Percentiles rank a stretch among this genome's conserved stretches.
Conservation (phyloP, 2,888 invertebrate species). For the Petrophora chlorosata region DNA sequence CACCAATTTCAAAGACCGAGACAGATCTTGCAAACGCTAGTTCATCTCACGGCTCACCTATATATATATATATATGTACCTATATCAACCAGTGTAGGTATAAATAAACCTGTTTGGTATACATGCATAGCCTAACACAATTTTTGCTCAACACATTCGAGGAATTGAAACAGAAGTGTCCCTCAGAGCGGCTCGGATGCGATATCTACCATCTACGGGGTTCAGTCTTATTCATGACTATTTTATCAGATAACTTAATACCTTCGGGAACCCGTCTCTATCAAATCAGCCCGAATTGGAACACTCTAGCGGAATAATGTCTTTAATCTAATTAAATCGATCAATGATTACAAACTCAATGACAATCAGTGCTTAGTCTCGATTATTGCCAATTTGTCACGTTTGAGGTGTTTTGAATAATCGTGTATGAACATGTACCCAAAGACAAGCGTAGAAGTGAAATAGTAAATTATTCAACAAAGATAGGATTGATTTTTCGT, state of each 20-base stretch:
- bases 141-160: slow-evolving; percentile 64
- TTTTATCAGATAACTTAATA: slow-evolving; percentile 16
- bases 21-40: slow-evolving; percentile 36
- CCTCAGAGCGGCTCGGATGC: slow-evolving; percentile 51
- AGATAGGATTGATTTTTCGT: slow-evolving; percentile 22
- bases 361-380: slow-evolving; percentile 3
- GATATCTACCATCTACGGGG: slow-evolving; percentile 37
- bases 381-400: slow-evolving; percentile 27
- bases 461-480: slow-evolving; percentile 12
- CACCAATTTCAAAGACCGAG: slow-evolving; percentile 6
- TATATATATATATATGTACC: too few relatives aligned
- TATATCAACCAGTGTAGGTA: slow-evolving; percentile 15
- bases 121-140: slow-evolving; percentile 58
- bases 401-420: too few relatives aligned
- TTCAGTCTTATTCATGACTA: slow-evolving; percentile 36
- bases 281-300: slow-evolving; percentile 4
- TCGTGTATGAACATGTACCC: too few relatives aligned
- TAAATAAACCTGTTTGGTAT: slow-evolving; percentile 15
- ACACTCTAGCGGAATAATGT: background rate
- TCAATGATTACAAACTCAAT: slow-evolving; percentile 11
- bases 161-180: slow-evolving; percentile 76
- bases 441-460: too few relatives aligned
- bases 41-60: too few relatives aligned
- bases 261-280: background rate
- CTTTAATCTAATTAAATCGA: slow-evolving; percentile 12